Conservation (phyloP, 2,888 invertebrate species). For the Encarsia formosa region DNA sequence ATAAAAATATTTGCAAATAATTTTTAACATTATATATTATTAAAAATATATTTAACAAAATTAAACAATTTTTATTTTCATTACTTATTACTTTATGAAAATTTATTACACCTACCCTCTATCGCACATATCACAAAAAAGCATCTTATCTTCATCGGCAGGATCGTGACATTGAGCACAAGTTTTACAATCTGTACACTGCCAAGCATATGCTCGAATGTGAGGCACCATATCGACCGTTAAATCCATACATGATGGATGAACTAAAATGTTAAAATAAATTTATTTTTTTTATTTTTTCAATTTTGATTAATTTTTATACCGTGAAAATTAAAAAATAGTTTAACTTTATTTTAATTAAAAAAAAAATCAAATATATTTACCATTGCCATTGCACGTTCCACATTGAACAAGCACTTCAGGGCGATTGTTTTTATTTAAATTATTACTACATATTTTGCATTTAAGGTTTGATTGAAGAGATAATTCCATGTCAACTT, state of each 20-base stretch:
- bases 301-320: too few relatives aligned
- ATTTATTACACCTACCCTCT: conserved; percentile 59
- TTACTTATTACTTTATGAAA: too few relatives aligned
- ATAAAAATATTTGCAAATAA: conserved; percentile 12
- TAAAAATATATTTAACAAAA: conserved; percentile 1
- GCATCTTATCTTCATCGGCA: conserved; percentile 84
- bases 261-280: conserved; percentile 60
- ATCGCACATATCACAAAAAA: conserved; percentile 93
- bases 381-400: conserved; percentile 60
- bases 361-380: background rate
- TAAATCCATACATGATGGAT: conserved; percentile 85
- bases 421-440: conserved; percentile 52
- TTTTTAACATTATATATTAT: background rate
- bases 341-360: background rate
- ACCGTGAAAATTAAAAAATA: too few relatives aligned
- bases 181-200: conserved; percentile 89
- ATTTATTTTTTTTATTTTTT: background rate
- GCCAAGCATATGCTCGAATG: conserved; percentile 85
- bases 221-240: conserved; percentile 77
- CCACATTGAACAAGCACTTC: conserved; percentile 61
- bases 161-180: conserved; percentile 81
- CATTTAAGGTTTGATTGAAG: conserved; percentile 50
- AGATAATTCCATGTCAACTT: conserved; percentile 46
- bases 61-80: background rate
- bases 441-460: conserved; percentile 52